These are phyloP conservation scores for Phthorimaea operculella DNA, from an alignment of 1,140 invertebrate species.

Conservation along the genomic window DNA sequence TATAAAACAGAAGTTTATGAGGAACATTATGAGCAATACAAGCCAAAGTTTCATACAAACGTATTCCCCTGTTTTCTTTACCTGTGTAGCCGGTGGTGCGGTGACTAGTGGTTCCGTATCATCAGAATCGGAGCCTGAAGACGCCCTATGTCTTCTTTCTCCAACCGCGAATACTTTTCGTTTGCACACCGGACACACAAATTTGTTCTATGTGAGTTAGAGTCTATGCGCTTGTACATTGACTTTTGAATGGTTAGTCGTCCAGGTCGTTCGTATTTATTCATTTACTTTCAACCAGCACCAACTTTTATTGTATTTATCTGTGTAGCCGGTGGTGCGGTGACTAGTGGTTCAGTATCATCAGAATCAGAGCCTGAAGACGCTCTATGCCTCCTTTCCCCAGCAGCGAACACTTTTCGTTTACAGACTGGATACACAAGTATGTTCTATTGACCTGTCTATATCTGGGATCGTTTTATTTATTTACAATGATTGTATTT, in stretches of 20 bases:
- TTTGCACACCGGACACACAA: slow-evolving; percentile 98
- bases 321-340: slow-evolving; percentile 66
- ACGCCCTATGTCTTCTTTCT: slow-evolving; percentile 72
- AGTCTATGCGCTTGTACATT: not conserved
- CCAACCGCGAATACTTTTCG: slow-evolving; percentile 90
- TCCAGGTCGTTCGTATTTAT: too few species aligned
- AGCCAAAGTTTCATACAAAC: not conserved
- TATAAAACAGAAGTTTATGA: not conserved
- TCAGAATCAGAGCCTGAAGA: slow-evolving; percentile 77
- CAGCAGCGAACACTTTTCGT: slow-evolving; percentile 89
- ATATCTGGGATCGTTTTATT: too few species aligned
- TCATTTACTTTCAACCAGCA: too few species aligned
- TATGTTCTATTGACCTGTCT: too few species aligned
- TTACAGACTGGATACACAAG: slow-evolving; percentile 98
- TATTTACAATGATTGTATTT: too few species aligned
- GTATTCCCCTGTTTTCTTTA: slow-evolving; percentile 62
- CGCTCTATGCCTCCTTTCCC: slow-evolving; percentile 73
- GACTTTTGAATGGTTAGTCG: not conserved
- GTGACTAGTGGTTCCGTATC: slow-evolving; percentile 61
- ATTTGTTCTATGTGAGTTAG: slow-evolving; percentile 84
- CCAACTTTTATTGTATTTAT: too few species aligned
- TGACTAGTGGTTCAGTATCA: slow-evolving; percentile 61
- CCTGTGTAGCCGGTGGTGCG: slow-evolving; percentile 68
- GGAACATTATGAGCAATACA: not conserved
- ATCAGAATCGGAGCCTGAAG: slow-evolving; percentile 76